Percentiles rank a stretch among this genome's conserved stretches.
Conservation (phyloP, 2,113 vertebrate species). For the Sorex fumeus region DNA sequence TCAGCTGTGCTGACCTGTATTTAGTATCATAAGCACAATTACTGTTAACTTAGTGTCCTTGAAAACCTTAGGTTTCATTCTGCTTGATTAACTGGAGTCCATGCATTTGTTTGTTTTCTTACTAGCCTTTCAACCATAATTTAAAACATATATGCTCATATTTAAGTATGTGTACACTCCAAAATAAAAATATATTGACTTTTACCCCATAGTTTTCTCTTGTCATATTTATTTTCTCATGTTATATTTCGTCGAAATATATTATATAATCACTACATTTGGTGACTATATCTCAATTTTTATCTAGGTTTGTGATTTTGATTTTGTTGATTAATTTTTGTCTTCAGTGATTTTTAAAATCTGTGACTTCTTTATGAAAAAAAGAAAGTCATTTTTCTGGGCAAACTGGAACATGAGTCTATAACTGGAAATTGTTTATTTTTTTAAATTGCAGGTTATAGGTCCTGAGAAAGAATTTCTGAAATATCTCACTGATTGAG, state of each 20-base stretch:
- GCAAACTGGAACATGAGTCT: not conserved
- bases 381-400: not conserved
- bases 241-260: too few species aligned
- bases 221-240: too few species aligned
- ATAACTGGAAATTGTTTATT: constrained; percentile 14
- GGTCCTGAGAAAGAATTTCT: not conserved
- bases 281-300: too few species aligned
- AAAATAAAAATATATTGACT: not conserved
- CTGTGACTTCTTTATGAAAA: not conserved
- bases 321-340: too few species aligned
- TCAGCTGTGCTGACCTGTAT: not conserved
- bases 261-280: too few species aligned
- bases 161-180: not conserved
- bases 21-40: not conserved
- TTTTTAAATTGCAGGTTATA: constrained; percentile 18
- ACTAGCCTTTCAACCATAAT: not conserved
- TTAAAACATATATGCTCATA: not conserved
- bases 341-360: too few species aligned
- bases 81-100: not conserved
- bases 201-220: not conserved
- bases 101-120: constrained; percentile 1
- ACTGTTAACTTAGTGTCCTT: not conserved
- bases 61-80: constrained; percentile 17
- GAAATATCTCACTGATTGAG: not conserved
- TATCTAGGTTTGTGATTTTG: too few species aligned